phyloP scores from a whole-genome alignment of 2,888 invertebrate species.

The Drosophila demipolita region DNA sequence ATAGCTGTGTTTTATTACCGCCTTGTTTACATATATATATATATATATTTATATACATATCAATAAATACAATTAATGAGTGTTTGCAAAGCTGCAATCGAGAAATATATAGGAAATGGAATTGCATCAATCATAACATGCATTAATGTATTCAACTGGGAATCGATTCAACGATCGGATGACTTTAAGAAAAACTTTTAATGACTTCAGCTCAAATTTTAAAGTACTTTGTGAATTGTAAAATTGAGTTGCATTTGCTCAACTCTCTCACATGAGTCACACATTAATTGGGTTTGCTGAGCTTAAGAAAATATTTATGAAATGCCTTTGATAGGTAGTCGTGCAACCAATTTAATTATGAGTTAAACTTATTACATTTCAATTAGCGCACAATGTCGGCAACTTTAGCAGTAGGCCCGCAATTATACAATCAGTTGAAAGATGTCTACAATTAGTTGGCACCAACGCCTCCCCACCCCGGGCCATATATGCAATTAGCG shows the following conservation, averaged over 20 bases:
- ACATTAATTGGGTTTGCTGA: background rate
- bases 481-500: slow-evolving; percentile 68
- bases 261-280: background rate
- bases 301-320: background rate
- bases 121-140: slow-evolving; percentile 11
- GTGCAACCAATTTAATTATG: slow-evolving; percentile 38
- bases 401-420: slow-evolving; percentile 44
- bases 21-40: slow-evolving; percentile 44
- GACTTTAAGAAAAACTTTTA: background rate
- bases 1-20: slow-evolving; percentile 57
- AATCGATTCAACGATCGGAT: background rate
- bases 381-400: slow-evolving; percentile 49
- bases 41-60: background rate
- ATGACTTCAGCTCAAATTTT: background rate
- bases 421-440: slow-evolving; percentile 67
- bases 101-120: slow-evolving; percentile 29
- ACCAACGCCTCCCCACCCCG: slow-evolving; percentile 16
- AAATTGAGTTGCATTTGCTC: background rate
- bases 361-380: slow-evolving; percentile 61
- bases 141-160: slow-evolving; percentile 1
- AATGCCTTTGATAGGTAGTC: slow-evolving; percentile 5
- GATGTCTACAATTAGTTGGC: slow-evolving; percentile 66
- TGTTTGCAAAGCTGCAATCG: slow-evolving; percentile 42
- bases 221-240: background rate
- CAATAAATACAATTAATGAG: slow-evolving; percentile 53